Evolutionary conservation across 2,113 vertebrate genomes (phyloP).

Genomic region (Hippolais icterina): DNA sequence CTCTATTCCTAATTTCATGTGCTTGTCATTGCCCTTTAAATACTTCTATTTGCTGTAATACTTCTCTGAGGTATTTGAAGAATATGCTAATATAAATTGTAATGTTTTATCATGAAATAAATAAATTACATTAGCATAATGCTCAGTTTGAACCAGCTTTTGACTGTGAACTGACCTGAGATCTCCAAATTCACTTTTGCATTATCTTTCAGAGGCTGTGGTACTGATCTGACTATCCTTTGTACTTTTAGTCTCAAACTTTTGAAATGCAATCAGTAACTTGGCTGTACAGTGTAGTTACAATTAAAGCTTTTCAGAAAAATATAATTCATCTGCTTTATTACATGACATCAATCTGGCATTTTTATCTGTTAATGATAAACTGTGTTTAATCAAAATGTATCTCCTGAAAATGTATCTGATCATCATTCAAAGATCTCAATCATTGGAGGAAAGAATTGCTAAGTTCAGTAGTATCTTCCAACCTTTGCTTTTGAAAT

Average conservation of each 20-base stretch:
- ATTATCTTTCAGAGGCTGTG: neutral
- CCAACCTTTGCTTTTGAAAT: neutral
- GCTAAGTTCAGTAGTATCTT: neutral
- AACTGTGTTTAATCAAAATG: neutral
- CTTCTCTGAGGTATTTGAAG: neutral
- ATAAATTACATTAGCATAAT: neutral
- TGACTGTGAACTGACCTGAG: neutral
- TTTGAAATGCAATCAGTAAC: neutral
- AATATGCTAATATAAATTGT: neutral
- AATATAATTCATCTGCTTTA: neutral
- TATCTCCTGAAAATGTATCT: neutral
- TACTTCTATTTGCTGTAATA: neutral
- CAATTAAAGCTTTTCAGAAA: neutral
- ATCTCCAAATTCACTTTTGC: neutral
- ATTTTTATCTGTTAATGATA: neutral
- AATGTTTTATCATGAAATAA: neutral
- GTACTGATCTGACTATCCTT: neutral
- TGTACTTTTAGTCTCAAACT: neutral
- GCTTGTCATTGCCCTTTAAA: neutral
- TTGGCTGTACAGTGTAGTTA: neutral
- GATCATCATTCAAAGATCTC: neutral
- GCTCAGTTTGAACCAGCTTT: neutral
- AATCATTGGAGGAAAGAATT: neutral
- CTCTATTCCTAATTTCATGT: neutral
- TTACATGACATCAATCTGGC: neutral